Percentiles rank a stretch among this genome's conserved stretches.
phyloP scores from a whole-genome alignment of 2,888 invertebrate species.

The Clistopyga incitator region DNA sequence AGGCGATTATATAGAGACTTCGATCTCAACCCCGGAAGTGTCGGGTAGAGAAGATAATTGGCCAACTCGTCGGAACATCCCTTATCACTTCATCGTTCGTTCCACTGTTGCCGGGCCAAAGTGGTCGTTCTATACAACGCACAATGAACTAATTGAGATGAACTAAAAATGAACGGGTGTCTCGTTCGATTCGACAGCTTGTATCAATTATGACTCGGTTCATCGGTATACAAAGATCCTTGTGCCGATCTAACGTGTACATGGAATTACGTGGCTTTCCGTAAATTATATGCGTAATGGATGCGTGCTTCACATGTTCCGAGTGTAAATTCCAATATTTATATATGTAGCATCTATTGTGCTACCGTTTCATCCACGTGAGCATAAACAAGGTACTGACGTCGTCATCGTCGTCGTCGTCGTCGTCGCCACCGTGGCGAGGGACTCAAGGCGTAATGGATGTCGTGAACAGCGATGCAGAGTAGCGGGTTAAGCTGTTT shows the following conservation, averaged over 20 bases:
- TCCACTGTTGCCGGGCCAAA: constrained; percentile 7
- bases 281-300: not conserved
- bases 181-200: not conserved
- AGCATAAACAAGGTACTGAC: not conserved
- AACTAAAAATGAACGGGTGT: not conserved
- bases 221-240: not conserved
- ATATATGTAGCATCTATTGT: constrained; percentile 3
- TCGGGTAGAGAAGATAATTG: constrained; percentile 63
- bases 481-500: constrained; percentile 37
- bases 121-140: not conserved
- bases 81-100: constrained; percentile 60
- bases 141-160: constrained; percentile 23
- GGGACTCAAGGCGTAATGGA: constrained; percentile 45
- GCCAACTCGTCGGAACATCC: constrained; percentile 60
- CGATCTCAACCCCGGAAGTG: constrained; percentile 58
- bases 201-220: not conserved
- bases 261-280: not conserved
- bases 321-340: not conserved
- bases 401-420: not conserved
- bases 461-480: constrained; percentile 44
- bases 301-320: not conserved
- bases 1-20: constrained; percentile 53
- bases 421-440: not conserved
- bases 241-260: not conserved
- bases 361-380: not conserved